Conservation (phyloP, 2,888 invertebrate genomes). For the Malthinus flaveolus region DNA sequence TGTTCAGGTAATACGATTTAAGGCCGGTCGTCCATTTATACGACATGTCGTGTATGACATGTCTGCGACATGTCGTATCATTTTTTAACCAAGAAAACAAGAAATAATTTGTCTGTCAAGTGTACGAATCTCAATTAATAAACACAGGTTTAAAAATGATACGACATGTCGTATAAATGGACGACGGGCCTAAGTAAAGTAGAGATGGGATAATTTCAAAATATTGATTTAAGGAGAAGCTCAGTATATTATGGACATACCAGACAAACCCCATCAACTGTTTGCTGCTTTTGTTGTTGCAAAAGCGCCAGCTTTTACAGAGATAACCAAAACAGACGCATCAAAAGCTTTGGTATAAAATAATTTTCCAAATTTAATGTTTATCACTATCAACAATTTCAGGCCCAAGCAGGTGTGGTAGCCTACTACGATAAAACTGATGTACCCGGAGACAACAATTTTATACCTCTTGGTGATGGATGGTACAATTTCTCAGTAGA, state of each 20-base stretch:
- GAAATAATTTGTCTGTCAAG: too few species aligned
- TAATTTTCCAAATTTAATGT: constrained; percentile 39
- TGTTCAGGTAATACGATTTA: constrained; percentile 59
- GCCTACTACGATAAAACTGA: constrained; percentile 68
- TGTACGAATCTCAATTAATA: too few species aligned
- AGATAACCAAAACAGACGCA: constrained; percentile 64
- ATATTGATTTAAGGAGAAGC: constrained; percentile 55
- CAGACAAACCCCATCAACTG: constrained; percentile 67
- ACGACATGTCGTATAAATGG: too few species aligned
- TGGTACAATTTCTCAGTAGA: constrained; percentile 41
- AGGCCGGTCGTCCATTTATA: too few species aligned
- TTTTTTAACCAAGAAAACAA: too few species aligned
- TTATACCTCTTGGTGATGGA: constrained; percentile 50
- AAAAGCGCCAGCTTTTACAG: constrained; percentile 60
- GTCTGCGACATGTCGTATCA: too few species aligned
- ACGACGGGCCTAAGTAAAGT: too few species aligned
- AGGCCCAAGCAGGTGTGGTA: constrained; percentile 69
- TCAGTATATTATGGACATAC: constrained; percentile 75
- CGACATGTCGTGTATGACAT: too few species aligned
- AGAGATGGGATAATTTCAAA: not conserved
- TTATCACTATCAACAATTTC: constrained; percentile 42
- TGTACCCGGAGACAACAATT: constrained; percentile 71
- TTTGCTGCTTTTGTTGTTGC: constrained; percentile 72
- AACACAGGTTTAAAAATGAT: too few species aligned
- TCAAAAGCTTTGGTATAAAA: constrained; percentile 64